These are phyloP conservation scores for Oryzaephilus surinamensis DNA, from an alignment of 1,140 invertebrate species.

Conservation along the genomic window DNA sequence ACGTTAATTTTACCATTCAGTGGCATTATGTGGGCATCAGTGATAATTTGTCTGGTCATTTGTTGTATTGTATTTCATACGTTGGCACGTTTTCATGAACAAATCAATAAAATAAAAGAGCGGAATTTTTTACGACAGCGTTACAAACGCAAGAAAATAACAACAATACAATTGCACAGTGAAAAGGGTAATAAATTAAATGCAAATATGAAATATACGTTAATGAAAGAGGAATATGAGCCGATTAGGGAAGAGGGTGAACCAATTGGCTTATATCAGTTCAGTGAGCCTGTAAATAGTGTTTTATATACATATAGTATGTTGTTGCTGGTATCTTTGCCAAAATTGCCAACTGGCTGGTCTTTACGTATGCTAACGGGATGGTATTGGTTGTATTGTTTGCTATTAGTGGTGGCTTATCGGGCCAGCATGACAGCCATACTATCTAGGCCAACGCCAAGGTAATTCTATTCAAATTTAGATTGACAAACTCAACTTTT, in stretches of 20 bases:
- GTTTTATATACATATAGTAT: constrained; percentile 69
- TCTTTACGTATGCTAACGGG: constrained; percentile 65
- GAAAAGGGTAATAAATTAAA: constrained; percentile 23
- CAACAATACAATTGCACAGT: constrained; percentile 1
- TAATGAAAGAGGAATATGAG: constrained; percentile 26
- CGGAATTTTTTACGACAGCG: no score
- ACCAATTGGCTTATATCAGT: constrained; percentile 50
- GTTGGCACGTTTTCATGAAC: constrained; percentile 25
- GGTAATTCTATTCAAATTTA: constrained; percentile 36
- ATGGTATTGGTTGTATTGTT: constrained; percentile 77
- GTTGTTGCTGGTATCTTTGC: constrained; percentile 63
- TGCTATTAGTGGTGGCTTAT: constrained; percentile 65
- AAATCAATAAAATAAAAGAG: constrained; percentile 8
- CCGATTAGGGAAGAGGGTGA: constrained; percentile 21
- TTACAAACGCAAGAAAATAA: constrained; percentile 9
- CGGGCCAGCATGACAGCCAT: constrained; percentile 73
- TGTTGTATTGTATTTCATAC: constrained; percentile 22
- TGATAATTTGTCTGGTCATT: constrained; percentile 23
- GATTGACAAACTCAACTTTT: neutral
- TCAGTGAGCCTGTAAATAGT: constrained; percentile 57
- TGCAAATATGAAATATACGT: constrained; percentile 31
- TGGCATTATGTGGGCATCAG: constrained; percentile 25
- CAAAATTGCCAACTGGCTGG: constrained; percentile 63
- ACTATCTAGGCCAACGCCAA: constrained; percentile 60
- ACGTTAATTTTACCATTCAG: constrained; percentile 68